Evolutionary conservation across 2,888 invertebrate genomes (phyloP).

Genomic region (Limnephilus auricula): DNA sequence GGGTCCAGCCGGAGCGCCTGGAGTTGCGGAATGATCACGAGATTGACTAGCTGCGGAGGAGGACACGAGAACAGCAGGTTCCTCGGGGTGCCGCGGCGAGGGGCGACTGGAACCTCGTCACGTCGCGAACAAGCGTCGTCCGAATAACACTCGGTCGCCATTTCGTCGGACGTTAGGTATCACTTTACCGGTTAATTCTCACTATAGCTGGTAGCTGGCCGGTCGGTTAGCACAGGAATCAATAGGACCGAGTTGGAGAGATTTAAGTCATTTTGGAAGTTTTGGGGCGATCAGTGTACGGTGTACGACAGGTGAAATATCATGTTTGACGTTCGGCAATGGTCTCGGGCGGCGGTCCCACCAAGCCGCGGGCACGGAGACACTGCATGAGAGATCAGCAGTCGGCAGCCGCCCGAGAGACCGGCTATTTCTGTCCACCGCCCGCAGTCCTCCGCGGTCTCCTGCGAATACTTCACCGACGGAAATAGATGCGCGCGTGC

Average conservation of each 20-base stretch:
- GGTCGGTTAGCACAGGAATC: constrained; percentile 7
- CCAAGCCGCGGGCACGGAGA: constrained; percentile 53
- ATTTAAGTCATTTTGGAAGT: constrained; percentile 50
- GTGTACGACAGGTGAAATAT: constrained; percentile 58
- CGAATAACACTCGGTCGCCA: constrained; percentile 55
- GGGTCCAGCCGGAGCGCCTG: constrained; percentile 55
- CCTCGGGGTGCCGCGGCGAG: constrained; percentile 75
- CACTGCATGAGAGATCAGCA: constrained; percentile 36
- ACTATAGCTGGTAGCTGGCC: not conserved
- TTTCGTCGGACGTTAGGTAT: constrained; percentile 17
- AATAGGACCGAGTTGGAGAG: not conserved
- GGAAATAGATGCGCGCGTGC: constrained; percentile 61
- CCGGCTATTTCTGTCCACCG: constrained; percentile 66
- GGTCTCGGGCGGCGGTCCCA: constrained; percentile 45
- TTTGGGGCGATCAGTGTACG: constrained; percentile 58
- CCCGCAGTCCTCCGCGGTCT: constrained; percentile 71
- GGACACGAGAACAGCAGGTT: constrained; percentile 65
- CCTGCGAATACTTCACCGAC: constrained; percentile 73
- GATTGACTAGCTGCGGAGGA: constrained; percentile 60
- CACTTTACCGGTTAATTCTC: constrained; percentile 39
- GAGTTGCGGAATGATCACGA: constrained; percentile 62
- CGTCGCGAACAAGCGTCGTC: not conserved
- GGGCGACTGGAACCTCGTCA: constrained; percentile 67
- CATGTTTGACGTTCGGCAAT: constrained; percentile 53
- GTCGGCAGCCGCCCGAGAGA: constrained; percentile 49